Evolutionary conservation across 37 sponge, comb jelly and placozoan species (phyloP).

Genomic region (Halisarca cf. caerulea): DNA sequence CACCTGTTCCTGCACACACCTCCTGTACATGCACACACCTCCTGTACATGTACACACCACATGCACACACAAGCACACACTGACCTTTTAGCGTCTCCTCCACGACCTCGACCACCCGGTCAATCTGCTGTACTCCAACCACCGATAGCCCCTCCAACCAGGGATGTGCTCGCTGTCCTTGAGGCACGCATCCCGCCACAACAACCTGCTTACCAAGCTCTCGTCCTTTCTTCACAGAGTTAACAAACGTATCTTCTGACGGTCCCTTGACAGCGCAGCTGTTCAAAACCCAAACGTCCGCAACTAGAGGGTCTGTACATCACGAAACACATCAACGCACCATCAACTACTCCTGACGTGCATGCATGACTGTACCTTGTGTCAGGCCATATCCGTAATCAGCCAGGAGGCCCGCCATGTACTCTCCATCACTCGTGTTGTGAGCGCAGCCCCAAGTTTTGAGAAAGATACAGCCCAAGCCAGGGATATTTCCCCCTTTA

Average conservation of each 20-base stretch:
- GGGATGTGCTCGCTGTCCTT: slow-evolving; percentile 72
- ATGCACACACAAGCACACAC: too few species aligned
- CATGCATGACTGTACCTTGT: not conserved
- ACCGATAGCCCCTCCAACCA: slow-evolving; percentile 74
- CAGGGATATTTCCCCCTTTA: slow-evolving; percentile 54
- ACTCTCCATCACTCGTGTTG: slow-evolving; percentile 96
- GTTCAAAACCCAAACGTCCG: slow-evolving; percentile 94
- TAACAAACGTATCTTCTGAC: slow-evolving; percentile 87
- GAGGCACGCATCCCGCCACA: slow-evolving; percentile 94
- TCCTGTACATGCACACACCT: too few species aligned
- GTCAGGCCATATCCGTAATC: slow-evolving; percentile 82
- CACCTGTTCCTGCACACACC: too few species aligned
- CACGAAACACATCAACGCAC: not conserved
- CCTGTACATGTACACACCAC: too few species aligned
- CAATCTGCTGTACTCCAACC: slow-evolving; percentile 95
- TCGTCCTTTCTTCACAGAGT: slow-evolving; percentile 62
- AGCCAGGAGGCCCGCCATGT: slow-evolving; percentile 93
- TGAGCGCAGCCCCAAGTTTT: slow-evolving; percentile 99
- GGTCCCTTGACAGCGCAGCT: slow-evolving; percentile 98
- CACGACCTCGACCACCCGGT: slow-evolving; percentile 91
- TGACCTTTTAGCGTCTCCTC: slow-evolving; percentile 93
- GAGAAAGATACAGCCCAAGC: slow-evolving; percentile 72
- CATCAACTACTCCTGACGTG: too few species aligned
- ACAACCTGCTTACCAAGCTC: slow-evolving; percentile 81
- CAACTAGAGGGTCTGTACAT: slow-evolving; percentile 69